phyloP scores from a whole-genome alignment of 2,797 vertebrate genomes.

The Fundulus diaphanus region DNA sequence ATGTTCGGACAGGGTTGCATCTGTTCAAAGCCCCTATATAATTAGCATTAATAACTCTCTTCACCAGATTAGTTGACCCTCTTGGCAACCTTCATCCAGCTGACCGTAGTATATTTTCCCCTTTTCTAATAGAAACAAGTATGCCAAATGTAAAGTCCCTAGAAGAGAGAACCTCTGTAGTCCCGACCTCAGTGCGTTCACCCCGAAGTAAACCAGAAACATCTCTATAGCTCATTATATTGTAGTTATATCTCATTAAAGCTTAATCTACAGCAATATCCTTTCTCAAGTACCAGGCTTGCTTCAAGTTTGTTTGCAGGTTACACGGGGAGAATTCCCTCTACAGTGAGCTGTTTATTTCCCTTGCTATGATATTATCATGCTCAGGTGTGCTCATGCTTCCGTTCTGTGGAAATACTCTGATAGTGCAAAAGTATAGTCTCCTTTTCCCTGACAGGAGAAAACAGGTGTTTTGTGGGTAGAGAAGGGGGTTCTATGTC shows the following conservation, averaged over 20 bases:
- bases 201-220: slow-evolving; percentile 58
- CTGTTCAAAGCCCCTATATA: slow-evolving; percentile 2
- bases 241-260: slow-evolving; percentile 61
- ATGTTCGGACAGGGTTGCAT: not conserved
- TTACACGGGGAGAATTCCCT: slow-evolving; percentile 60
- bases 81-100: slow-evolving; percentile 32
- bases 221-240: slow-evolving; percentile 59
- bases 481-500: slow-evolving; percentile 44
- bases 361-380: slow-evolving; percentile 49
- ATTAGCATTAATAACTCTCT: slow-evolving; percentile 6
- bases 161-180: slow-evolving; percentile 48
- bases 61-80: slow-evolving; percentile 29
- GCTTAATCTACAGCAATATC: slow-evolving; percentile 60
- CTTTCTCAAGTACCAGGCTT: slow-evolving; percentile 60
- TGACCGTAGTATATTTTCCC: slow-evolving; percentile 20
- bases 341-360: slow-evolving; percentile 64
- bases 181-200: slow-evolving; percentile 68
- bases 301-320: slow-evolving; percentile 59
- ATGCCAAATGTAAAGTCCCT: slow-evolving; percentile 56
- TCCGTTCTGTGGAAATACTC: slow-evolving; percentile 41
- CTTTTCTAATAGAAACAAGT: slow-evolving; percentile 53
- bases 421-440: slow-evolving; percentile 41
- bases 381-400: slow-evolving; percentile 29
- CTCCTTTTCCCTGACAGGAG: slow-evolving; percentile 27
- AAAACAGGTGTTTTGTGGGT: slow-evolving; percentile 38